These are phyloP conservation scores for Synanthedon myopaeformis DNA, from an alignment of 2,888 invertebrate species.

Conservation along the genomic window DNA sequence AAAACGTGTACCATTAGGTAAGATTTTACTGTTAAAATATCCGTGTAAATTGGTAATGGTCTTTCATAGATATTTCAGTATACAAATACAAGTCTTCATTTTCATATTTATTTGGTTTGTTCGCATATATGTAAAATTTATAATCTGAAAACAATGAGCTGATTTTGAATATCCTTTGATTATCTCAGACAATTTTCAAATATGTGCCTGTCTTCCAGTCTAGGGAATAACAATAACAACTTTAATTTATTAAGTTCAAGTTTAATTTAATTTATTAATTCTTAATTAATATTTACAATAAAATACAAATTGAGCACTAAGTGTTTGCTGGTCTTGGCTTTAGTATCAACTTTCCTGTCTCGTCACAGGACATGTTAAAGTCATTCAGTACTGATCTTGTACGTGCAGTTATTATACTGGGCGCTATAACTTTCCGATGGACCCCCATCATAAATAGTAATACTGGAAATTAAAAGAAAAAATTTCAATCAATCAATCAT, in stretches of 20 bases:
- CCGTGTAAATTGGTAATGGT: too few species aligned
- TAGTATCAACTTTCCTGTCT: constrained; percentile 94
- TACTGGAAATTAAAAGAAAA: constrained; percentile 61
- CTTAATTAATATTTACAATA: constrained; percentile 42
- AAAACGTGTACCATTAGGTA: too few species aligned
- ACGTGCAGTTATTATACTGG: constrained; percentile 93
- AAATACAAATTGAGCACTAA: constrained; percentile 13
- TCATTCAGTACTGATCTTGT: constrained; percentile 91
- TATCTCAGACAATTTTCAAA: too few species aligned
- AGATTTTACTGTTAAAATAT: too few species aligned
- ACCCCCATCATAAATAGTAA: constrained; percentile 91
- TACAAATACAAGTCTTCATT: too few species aligned
- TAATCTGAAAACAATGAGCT: too few species aligned
- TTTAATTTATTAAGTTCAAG: not conserved
- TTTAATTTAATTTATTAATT: constrained; percentile 23
- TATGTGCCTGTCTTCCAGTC: too few species aligned
- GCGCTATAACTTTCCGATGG: constrained; percentile 95
- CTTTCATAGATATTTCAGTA: too few species aligned
- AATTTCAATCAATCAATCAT: too few species aligned
- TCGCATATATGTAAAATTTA: too few species aligned
- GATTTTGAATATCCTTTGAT: too few species aligned
- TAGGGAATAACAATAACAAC: not conserved
- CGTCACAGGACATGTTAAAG: constrained; percentile 98
- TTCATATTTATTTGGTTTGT: too few species aligned
- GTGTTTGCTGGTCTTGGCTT: constrained; percentile 82